Conservation (phyloP, 2,888 invertebrate genomes). For the Scrobipalpa atriplicella region DNA sequence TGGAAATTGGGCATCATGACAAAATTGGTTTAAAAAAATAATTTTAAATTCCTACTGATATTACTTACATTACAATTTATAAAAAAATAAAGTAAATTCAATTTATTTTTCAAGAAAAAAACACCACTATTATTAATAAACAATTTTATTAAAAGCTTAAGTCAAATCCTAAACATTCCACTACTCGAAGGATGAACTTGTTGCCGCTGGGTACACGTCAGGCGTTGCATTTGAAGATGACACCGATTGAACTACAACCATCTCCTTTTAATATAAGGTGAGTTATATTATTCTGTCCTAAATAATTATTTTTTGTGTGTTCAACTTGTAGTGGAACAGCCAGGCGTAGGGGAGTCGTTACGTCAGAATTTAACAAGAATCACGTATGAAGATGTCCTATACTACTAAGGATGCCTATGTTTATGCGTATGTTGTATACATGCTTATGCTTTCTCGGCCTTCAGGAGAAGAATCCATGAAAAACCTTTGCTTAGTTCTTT, state of each 20-base stretch:
- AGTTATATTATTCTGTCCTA: constrained; percentile 67
- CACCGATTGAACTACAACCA: constrained; percentile 64
- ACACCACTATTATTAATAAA: neutral
- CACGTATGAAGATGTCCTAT: constrained; percentile 53
- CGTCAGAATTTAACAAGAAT: constrained; percentile 66
- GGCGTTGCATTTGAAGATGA: constrained; percentile 71
- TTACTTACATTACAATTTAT: too few species aligned
- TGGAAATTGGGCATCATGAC: too few species aligned
- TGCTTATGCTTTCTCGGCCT: constrained; percentile 21
- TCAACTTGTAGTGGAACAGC: constrained; percentile 66
- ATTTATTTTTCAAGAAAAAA: too few species aligned
- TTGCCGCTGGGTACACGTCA: constrained; percentile 66
- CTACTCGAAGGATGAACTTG: constrained; percentile 52
- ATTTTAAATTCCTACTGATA: too few species aligned
- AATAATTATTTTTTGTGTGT: constrained; percentile 59
- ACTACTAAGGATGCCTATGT: constrained; percentile 16
- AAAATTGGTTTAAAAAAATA: too few species aligned
- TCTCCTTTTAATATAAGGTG: constrained; percentile 74
- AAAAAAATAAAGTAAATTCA: too few species aligned
- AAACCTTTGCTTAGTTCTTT: neutral
- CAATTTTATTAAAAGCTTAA: neutral
- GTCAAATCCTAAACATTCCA: neutral
- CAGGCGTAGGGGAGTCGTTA: constrained; percentile 62
- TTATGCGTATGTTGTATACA: constrained; percentile 13
- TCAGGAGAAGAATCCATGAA: constrained; percentile 15